These are phyloP conservation scores for Tauraco erythrolophus DNA, from an alignment of 2,113 vertebrate species.

Conservation along the genomic window DNA sequence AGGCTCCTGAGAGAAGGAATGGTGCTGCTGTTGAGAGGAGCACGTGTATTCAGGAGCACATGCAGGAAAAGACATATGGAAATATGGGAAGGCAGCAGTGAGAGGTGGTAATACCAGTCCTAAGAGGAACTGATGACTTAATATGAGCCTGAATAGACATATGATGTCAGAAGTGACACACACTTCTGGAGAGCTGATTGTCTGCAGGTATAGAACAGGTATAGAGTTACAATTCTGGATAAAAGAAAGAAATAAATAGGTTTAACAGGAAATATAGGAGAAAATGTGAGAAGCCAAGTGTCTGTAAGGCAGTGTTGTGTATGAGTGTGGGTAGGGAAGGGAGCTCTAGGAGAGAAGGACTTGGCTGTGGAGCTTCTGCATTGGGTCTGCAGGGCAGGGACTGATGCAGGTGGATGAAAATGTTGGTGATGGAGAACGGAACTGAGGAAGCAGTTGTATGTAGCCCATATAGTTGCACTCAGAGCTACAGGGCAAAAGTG, in stretches of 20 bases:
- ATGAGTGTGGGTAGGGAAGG: not conserved
- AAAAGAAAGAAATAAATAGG: not conserved
- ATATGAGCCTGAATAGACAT: not conserved
- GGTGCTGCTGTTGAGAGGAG: not conserved
- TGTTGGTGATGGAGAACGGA: not conserved
- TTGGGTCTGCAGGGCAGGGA: not conserved
- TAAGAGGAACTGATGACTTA: not conserved
- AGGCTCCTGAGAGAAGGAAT: not conserved
- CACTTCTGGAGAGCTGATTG: no score
- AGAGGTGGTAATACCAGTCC: not conserved
- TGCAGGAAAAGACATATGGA: not conserved
- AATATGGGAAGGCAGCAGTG: not conserved
- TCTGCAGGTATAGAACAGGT: not conserved
- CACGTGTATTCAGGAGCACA: rapidly evolving
- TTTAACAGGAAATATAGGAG: not conserved
- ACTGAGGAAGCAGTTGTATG: not conserved
- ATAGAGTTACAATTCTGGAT: not conserved
- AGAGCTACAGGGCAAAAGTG: not conserved
- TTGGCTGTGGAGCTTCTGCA: not conserved
- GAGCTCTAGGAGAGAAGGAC: not conserved
- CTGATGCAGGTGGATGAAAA: not conserved
- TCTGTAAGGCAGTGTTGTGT: not conserved
- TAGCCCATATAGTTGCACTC: not conserved
- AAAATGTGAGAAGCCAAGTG: not conserved
- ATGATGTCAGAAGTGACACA: not conserved